Evolutionary conservation across 2,113 vertebrate genomes (phyloP), one percentile per base, ranked within the genome.

Genomic region (Benitochromis conjunctus): DNA sequence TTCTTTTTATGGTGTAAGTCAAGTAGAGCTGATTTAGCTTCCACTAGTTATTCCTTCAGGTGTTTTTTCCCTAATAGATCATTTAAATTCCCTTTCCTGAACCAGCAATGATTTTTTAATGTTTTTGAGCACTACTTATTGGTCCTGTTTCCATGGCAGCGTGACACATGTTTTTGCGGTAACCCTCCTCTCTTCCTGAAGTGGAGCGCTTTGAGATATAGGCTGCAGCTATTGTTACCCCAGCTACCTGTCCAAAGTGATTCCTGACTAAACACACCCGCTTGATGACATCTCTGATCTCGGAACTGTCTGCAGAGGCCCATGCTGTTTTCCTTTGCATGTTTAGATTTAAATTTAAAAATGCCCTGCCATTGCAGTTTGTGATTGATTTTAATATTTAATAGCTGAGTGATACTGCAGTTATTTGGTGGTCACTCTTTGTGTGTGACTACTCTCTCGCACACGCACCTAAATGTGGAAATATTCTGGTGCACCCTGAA

Each of bases 81-180:
- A 60, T 79, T 85, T 34, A 62, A 71, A 86, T 82, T 81, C 58
- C 46, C 66, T 86, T 87, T 85, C 19, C 78, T 86, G 56, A 82
- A 82, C 85, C 80, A 83, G 81, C 18, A 74, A 79, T 79, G 62
- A 76, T 90, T 91, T 92, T 88, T 83, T 29, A 74, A 81, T 88
- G 74, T 81, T 92, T 89, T 86, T 86, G 54, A 94, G 88, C 60
- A 74, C 48, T 74, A 79, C 90, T 92, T 86, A 91, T 91, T 62
- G 54, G 81, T 58, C 58, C 79, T 92, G 94, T 95, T 95, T 91
- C 95, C 92, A 94, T 95, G 94, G 93, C 91, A 95, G 93, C 89
- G 29, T 91, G 91, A 94, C 92, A 94, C 94, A 94, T 93, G 91
- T 91, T 93, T 94, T 90, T 90, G 92, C 82, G 36, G 90, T 94